These are phyloP conservation scores for Montipora sp. DNA, from an alignment of 64 coral and sea anemone species.

Conservation along the genomic window DNA sequence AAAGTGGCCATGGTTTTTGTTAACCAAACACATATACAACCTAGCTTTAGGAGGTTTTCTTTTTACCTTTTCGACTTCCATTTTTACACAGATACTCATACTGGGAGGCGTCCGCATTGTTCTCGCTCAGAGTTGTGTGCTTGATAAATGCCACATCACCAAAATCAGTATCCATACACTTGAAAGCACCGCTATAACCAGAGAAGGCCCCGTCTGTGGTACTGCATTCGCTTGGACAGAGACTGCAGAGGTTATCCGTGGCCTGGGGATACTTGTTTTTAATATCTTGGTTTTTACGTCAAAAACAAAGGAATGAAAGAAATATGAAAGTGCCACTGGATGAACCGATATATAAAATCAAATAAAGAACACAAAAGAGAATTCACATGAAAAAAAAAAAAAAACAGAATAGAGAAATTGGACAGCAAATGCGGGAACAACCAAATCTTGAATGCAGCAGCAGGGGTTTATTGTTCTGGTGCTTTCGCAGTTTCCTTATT, in stretches of 20 bases:
- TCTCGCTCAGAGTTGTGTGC: slow-evolving; percentile 31
- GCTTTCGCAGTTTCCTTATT: too few relatives aligned
- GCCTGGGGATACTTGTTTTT: neutral
- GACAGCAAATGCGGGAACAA: too few relatives aligned
- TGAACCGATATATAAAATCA: too few relatives aligned
- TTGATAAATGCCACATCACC: slow-evolving; percentile 82
- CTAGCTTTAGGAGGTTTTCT: neutral
- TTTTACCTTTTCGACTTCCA: slow-evolving; percentile 25
- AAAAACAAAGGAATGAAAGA: too few relatives aligned
- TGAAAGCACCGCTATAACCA: slow-evolving; percentile 61
- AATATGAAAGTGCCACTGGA: too few relatives aligned
- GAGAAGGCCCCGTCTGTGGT: neutral
- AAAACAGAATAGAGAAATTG: too few relatives aligned
- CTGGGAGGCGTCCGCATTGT: neutral
- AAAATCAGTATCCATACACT: slow-evolving; percentile 30
- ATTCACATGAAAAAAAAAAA: too few relatives aligned
- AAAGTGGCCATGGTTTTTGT: too few relatives aligned
- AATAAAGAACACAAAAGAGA: too few relatives aligned
- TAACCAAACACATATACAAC: neutral
- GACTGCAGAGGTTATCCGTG: slow-evolving; percentile 40
- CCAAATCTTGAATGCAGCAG: too few relatives aligned
- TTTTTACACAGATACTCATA: slow-evolving; percentile 58
- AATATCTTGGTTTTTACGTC: neutral
- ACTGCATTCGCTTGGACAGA: slow-evolving; percentile 16
- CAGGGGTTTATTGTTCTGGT: too few relatives aligned